A percentile compares a stretch with the other conserved stretches of the same genome.
phyloP scores from a whole-genome alignment of 2,113 vertebrate genomes.

The Chunga burmeisteri region DNA sequence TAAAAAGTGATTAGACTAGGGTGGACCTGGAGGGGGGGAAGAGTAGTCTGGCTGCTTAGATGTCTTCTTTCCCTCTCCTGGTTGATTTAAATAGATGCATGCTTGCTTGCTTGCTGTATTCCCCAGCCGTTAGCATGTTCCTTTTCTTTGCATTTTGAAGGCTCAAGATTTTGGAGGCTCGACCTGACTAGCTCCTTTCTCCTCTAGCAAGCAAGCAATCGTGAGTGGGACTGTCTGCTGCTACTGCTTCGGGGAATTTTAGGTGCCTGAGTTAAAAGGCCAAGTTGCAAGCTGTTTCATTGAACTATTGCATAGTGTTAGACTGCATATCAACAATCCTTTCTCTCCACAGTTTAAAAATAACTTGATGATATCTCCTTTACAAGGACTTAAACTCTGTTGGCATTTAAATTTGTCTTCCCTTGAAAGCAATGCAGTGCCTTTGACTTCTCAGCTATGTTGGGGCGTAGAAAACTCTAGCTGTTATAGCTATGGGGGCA shows the following conservation, averaged over 20 bases:
- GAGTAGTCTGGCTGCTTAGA: neutral
- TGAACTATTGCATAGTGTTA: neutral
- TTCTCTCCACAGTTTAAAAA: neutral
- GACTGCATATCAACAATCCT: neutral
- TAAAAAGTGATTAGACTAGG: neutral
- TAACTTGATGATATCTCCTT: neutral
- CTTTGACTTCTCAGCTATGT: neutral
- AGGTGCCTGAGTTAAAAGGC: neutral
- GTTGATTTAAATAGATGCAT: neutral
- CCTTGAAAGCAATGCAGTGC: neutral
- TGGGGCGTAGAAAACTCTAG: neutral
- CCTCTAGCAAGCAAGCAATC: neutral
- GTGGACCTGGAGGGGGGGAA: neutral
- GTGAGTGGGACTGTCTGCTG: neutral
- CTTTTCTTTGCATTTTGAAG: neutral
- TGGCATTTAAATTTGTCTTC: neutral
- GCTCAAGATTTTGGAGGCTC: neutral
- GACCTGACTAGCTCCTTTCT: neutral
- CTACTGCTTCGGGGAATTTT: neutral
- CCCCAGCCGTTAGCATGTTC: neutral
- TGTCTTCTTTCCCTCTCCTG: neutral
- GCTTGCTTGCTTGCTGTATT: neutral
- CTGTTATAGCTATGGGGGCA: neutral
- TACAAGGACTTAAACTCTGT: neutral
- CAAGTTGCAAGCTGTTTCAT: neutral